phyloP scores from a whole-genome alignment of 2,113 vertebrate genomes.

The Rhombomys opimus region DNA sequence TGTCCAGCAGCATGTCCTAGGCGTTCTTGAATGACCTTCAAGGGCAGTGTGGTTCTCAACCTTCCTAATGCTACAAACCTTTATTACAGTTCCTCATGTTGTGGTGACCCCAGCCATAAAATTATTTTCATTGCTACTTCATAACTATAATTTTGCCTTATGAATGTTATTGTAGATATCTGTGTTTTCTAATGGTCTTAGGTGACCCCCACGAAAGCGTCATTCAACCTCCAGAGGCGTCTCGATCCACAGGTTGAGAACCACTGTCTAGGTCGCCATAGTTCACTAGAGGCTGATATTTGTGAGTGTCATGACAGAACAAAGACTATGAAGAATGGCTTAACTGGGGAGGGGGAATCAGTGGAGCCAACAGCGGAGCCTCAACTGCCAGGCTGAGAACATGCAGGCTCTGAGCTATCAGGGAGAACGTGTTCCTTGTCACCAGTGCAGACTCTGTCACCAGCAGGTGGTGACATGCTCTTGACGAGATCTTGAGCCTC shows the following conservation, averaged over 20 bases:
- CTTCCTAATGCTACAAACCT: neutral
- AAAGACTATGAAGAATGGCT: neutral
- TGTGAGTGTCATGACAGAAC: neutral
- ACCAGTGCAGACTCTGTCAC: neutral
- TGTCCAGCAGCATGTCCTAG: neutral
- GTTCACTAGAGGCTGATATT: neutral
- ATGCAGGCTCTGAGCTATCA: neutral
- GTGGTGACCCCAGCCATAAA: neutral
- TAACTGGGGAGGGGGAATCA: neutral
- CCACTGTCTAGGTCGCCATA: neutral
- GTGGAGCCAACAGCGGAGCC: neutral
- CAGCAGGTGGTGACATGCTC: constrained; percentile 51
- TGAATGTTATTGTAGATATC: neutral
- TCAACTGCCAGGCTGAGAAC: neutral
- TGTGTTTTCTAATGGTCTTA: neutral
- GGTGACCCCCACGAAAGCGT: neutral
- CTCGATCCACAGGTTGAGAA: neutral
- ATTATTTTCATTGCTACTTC: neutral
- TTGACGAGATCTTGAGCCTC: neutral
- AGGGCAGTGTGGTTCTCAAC: neutral
- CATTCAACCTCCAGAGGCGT: neutral
- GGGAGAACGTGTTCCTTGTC: neutral
- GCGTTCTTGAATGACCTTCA: neutral
- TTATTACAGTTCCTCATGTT: neutral
- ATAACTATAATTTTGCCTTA: neutral